Evolutionary conservation across 2,888 invertebrate species (phyloP), one percentile per base, ranked within the genome.

Genomic region (Plebejus anna): DNA sequence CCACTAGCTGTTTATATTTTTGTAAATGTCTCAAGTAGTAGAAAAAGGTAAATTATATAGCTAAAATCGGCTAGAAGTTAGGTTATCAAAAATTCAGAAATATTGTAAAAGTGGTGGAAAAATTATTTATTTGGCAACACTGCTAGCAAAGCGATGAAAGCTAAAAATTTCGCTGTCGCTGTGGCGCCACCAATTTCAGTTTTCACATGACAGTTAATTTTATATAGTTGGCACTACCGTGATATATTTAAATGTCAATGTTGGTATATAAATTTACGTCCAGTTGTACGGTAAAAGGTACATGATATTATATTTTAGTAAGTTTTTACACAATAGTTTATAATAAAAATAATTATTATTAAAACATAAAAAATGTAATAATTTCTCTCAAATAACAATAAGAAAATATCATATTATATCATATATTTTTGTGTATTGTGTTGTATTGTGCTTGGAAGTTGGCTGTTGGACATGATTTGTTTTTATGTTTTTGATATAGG

Each of bases 161-260:
- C 89, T 89, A 87, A 87, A 89, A 87, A 86, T 87, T 88, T 89
- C 88, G 89, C 88, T 89, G 87, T 87, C 79, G 80, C 80, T 80
- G 80, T 82, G 79, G 81, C 80, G 81, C 78, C 80, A 78, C 81
- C 78, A 82, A 78, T 79, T 81, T 82, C 80, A 80, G 87, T 84
- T 84, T 86, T 83, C 87, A 89, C 88, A 89, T 91, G 90, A 91
- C 91, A 88, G 88, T 82, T 84, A 80, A 81, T 83, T 84, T 84
- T 77, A 80, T 79, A 84, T 84, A 80, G 86, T 87, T 92, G 90
- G 89, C 82, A 86, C 82, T 81, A 78, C 78, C 79, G 51, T 47
- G 16, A 51, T 55, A 2, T 32, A 13, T 3, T 9, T 71, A 11
- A 4, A 13, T 55, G 5, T 55, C 11, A 51, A 51, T 57, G 59